Base-by-base conservation (phyloP, 1,140 invertebrate species). In the Gryon sp. region DNA sequence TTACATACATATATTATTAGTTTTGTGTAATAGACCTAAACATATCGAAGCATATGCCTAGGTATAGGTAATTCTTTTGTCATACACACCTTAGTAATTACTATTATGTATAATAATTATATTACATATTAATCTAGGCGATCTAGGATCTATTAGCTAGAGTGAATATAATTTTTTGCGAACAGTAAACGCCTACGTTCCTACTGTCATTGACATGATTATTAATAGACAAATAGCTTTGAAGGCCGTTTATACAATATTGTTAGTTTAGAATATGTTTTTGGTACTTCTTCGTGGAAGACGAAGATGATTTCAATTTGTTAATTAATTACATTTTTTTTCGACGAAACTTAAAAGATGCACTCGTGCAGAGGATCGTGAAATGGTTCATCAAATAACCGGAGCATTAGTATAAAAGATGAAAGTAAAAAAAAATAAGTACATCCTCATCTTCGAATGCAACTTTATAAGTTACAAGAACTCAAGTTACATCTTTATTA, bases 61-160 rank as follows among this genome's bases (percentile, higher is more conserved):
- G 80, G 74, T 65, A 70, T 80, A 82, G 80, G 80, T 80, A 76
- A 82, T 68, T 73, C 60, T 81, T 72, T 73, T 74, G 76, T 80
- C 73, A 76, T 55, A 79, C 77, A 79, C 62, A 73, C 66, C 57
- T 76, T 80, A 80, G 73, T 69, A 46, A 62, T 76, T 76, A 76
- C 62, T 74, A 73, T 66, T 72, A 77, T 70, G 60, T 43, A 73
- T 40, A 57, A 78, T 70, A 66, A 69, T 78, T 78, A 75, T 66
- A 72, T 73, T 79, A 75, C 34, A 72, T 80, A 78, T 74, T 77
- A 79, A 76, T 81, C 57, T 85, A 86, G 86, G 84, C 76, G 81
- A 83, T 84, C 80, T 87, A 87, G 86, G 84, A 86, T 82, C 81
- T 80, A 85, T 84, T 87, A 87, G 86, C 82, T 86, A 86, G 85